phyloP scores from a whole-genome alignment of 2,888 invertebrate genomes.

The Rhingia campestris region DNA sequence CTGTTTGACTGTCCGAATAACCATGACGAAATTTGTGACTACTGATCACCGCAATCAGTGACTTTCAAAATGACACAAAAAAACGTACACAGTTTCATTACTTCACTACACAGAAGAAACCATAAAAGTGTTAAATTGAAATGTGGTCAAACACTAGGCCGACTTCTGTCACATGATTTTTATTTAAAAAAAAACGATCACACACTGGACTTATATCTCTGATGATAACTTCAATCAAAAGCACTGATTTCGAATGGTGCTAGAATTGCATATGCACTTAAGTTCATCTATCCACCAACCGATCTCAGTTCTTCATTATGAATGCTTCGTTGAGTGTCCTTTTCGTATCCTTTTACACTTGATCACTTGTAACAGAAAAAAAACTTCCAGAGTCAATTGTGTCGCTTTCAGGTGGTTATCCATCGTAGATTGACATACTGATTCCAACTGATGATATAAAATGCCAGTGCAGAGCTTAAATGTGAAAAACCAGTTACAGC shows the following conservation, averaged over 20 bases:
- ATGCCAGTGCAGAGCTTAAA: constrained; percentile 78
- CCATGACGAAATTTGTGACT: constrained; percentile 15
- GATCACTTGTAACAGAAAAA: constrained; percentile 27
- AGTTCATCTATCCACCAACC: constrained; percentile 80
- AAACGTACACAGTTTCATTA: constrained; percentile 1
- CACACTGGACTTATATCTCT: background rate
- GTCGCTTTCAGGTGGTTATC: constrained; percentile 47
- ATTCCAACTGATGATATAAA: constrained; percentile 66
- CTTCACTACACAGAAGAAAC: constrained; percentile 4
- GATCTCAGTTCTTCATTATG: constrained; percentile 81
- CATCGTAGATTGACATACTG: constrained; percentile 69
- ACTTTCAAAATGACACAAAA: background rate
- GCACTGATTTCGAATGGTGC: constrained; percentile 82
- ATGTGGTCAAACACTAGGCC: constrained; percentile 1
- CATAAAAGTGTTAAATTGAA: constrained; percentile 27
- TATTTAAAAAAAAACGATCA: background rate
- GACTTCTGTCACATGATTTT: background rate
- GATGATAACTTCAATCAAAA: constrained; percentile 78
- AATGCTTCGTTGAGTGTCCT: constrained; percentile 60
- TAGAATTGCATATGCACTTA: constrained; percentile 76
- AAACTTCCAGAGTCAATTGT: constrained; percentile 6
- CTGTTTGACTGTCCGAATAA: background rate
- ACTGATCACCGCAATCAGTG: constrained; percentile 19
- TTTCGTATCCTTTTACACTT: constrained; percentile 51
- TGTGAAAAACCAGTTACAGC: constrained; percentile 82